Evolutionary conservation across 2,113 vertebrate genomes (phyloP).

Genomic region (Charadrius vociferus): DNA sequence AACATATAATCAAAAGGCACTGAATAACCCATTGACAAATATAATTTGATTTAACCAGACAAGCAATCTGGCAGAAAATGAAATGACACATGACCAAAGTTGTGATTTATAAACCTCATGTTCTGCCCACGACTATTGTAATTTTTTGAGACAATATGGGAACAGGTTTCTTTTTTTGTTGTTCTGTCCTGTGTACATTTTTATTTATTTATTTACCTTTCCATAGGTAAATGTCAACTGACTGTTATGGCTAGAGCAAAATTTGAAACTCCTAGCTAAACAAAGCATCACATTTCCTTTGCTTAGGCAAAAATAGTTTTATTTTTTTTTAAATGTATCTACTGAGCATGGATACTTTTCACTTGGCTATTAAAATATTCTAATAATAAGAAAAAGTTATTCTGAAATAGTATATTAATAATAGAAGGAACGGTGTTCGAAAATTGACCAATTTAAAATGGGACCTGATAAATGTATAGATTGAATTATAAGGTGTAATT

Average conservation of each 20-base stretch:
- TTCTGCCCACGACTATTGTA: accelerated
- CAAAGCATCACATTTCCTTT: neutral
- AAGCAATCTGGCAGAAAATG: neutral
- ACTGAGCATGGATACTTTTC: neutral
- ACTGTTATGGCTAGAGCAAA: neutral
- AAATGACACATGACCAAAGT: neutral
- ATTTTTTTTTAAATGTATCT: too few species aligned
- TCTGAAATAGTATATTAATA: neutral
- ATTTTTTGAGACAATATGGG: neutral
- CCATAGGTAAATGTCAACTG: neutral
- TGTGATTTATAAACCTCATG: neutral
- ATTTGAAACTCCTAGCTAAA: neutral
- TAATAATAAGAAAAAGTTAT: neutral
- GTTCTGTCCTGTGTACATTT: too few species aligned
- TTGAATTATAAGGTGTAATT: neutral
- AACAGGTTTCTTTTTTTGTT: neutral
- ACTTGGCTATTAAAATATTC: neutral
- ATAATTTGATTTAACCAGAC: neutral
- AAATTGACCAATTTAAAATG: neutral
- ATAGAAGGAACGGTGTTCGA: neutral
- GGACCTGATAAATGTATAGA: neutral
- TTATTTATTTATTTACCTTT: neutral
- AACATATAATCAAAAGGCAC: neutral
- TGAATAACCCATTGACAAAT: neutral
- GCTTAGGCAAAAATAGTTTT: too few species aligned